These are phyloP conservation scores for Phyllostomus discolor DNA, from an alignment of 2,113 vertebrate species.

Conservation along the genomic window DNA sequence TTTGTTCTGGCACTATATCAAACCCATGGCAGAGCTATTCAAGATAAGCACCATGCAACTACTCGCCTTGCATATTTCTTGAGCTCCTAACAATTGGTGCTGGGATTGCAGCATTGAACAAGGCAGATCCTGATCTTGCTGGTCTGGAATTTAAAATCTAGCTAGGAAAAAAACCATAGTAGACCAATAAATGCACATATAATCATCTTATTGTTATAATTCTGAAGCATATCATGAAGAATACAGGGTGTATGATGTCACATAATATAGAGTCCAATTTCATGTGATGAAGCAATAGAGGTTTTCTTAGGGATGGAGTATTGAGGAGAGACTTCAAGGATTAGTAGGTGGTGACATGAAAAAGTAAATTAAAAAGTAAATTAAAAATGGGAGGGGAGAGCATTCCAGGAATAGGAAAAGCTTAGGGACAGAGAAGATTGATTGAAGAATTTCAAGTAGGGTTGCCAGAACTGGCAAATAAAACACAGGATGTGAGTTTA, in stretches of 20 bases:
- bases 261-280: neutral
- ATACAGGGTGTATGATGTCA: neutral
- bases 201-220: neutral
- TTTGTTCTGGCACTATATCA: neutral
- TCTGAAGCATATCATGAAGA: neutral
- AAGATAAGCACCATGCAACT: neutral
- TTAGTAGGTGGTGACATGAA: neutral
- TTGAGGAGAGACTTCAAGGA: neutral
- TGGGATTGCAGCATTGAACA: neutral
- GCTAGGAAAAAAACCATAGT: neutral
- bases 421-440: neutral
- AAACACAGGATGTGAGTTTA: neutral
- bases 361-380: neutral
- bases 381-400: neutral
- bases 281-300: neutral
- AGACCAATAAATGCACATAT: neutral
- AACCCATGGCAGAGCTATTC: neutral
- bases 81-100: neutral
- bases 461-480: neutral
- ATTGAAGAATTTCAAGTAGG: neutral
- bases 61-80: neutral
- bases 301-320: neutral
- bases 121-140: neutral
- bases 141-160: neutral
- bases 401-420: neutral